Evolutionary conservation across 2,888 invertebrate species (phyloP).

Genomic region (Cylindroiulus punctatus): DNA sequence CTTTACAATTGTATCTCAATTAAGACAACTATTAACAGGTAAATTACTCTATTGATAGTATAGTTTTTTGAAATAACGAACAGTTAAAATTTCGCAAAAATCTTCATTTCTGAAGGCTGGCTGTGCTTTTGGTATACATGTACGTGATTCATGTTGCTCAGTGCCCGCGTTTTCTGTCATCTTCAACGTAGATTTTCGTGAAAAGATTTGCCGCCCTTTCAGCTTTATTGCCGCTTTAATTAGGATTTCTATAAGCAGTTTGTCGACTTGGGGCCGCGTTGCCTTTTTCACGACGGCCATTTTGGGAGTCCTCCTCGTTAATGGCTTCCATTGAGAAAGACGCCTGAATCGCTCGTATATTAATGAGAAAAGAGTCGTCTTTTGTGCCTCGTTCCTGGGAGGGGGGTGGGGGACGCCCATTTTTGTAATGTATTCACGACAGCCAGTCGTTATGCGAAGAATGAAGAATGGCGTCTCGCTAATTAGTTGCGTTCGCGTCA

Average conservation of each 20-base stretch:
- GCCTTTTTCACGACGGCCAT: conserved; percentile 29
- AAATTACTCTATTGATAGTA: too few species aligned
- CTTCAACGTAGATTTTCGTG: not conserved
- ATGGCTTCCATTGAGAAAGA: conserved; percentile 22
- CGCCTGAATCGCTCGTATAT: not conserved
- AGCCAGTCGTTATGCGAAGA: not conserved
- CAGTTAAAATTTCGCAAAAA: too few species aligned
- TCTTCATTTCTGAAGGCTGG: too few species aligned
- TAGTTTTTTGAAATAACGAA: too few species aligned
- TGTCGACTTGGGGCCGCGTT: not conserved
- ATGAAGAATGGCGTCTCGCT: conserved; percentile 40
- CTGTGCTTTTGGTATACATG: not conserved
- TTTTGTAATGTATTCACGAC: conserved; percentile 40
- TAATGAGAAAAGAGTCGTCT: conserved; percentile 40
- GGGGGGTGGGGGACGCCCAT: conserved; percentile 14
- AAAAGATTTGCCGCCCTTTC: not conserved
- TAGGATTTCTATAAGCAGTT: not conserved
- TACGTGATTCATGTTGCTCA: not conserved
- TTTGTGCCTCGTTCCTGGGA: not conserved
- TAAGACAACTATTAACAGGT: too few species aligned
- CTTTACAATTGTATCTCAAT: too few species aligned
- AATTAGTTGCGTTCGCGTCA: conserved; percentile 35
- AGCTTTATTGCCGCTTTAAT: conserved; percentile 30
- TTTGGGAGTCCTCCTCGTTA: not conserved
- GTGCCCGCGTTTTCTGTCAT: not conserved